Base-by-base conservation (phyloP, 2,797 vertebrate genomes). In the Austrolebias charrua region DNA sequence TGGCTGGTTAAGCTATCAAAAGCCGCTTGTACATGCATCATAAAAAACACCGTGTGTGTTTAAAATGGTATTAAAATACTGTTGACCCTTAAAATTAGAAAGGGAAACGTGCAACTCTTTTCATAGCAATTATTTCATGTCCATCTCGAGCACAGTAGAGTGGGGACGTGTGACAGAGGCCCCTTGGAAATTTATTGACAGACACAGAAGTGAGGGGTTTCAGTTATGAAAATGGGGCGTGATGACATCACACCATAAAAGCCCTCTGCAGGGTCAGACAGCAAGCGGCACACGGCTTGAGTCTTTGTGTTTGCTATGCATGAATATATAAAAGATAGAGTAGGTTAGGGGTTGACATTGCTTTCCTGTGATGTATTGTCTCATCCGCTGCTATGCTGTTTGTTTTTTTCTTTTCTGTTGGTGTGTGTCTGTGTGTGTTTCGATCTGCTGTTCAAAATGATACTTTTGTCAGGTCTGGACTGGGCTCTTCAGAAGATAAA, bases 1-100 rank as follows among this genome's bases (percentile, higher is more conserved):
- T 97, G 95, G 94, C 89, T 95, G 97, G 93, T 95, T 96, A 95
- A 95, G 93, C 96, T 95, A 98, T 98, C 96, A 98, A 95, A 95
- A 94, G 86, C 92, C 90, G 94, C 94, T 91, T 95, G 95, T 95
- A 96, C 93, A 92, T 93, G 95, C 95, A 91, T 94, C 95, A 97
- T 98, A 97, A 97, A 98, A 95, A 93, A 92, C 92, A 93, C 81
- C 93, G 92, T 92, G 91, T 93, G 95, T 96, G 90, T 93, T 95
- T 95, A 92, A 95, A 95, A 93, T 93, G 92, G 88, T 95, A 96
- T 96, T 96, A 94, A 94, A 96, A 94, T 92, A 93, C 92, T 94
- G 92, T 91, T 88, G 93, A 94, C 93, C 94, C 94, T 93, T 93
- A 93, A 96, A 96, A 96, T 95, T 95, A 94, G 92, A 93, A 95